Evolutionary conservation across 2,797 vertebrate genomes (phyloP).

Genomic region (Alosa sapidissima): DNA sequence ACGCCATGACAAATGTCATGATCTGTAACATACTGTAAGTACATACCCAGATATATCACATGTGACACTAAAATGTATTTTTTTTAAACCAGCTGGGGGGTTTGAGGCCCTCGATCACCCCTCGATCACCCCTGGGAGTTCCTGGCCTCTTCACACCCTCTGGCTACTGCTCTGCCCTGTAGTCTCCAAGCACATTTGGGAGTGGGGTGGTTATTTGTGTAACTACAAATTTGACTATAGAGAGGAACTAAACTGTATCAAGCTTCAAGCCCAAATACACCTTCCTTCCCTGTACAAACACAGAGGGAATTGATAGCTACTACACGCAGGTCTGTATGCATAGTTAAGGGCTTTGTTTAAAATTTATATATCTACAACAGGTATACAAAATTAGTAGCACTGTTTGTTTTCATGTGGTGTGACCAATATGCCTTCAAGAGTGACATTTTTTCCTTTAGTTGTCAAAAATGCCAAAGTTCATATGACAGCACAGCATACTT

Average conservation of each 20-base stretch:
- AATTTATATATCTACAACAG: neutral
- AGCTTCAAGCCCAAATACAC: neutral
- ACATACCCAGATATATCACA: neutral
- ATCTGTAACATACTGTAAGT: neutral
- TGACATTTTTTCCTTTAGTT: neutral
- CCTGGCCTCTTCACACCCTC: too few relatives aligned
- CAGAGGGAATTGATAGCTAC: neutral
- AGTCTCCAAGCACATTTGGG: neutral
- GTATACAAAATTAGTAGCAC: neutral
- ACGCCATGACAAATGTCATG: neutral
- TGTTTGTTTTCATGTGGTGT: neutral
- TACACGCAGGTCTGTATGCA: neutral
- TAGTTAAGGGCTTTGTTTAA: neutral
- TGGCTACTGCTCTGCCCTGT: too few relatives aligned
- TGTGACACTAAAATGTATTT: neutral
- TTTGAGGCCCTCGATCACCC: too few relatives aligned
- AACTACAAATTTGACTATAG: neutral
- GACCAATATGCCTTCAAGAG: neutral
- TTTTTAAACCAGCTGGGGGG: too few relatives aligned
- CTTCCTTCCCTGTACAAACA: neutral
- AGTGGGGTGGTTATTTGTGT: neutral
- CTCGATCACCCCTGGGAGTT: too few relatives aligned
- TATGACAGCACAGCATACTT: neutral
- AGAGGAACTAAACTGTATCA: neutral
- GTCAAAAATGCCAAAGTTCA: neutral